phyloP scores from a whole-genome alignment of 2,797 vertebrate species.

The Enteromius fasciolatus region DNA sequence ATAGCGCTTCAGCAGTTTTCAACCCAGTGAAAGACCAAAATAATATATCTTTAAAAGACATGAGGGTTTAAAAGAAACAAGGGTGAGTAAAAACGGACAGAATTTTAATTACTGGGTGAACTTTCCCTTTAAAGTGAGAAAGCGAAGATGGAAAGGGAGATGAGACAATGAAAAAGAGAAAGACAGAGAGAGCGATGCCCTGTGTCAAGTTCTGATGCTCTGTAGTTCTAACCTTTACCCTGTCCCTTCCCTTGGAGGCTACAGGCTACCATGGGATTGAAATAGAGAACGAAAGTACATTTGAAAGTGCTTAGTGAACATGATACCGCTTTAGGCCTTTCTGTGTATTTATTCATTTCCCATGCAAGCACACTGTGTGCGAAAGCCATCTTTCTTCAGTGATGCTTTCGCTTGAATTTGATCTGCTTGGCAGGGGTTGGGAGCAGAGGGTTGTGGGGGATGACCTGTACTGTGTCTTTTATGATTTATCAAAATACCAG shows the following conservation, averaged over 20 bases:
- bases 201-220: slow-evolving; percentile 81
- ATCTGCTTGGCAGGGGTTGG: slow-evolving; percentile 61
- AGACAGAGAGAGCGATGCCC: slow-evolving; percentile 53
- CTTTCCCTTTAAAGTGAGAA: slow-evolving; percentile 7
- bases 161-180: slow-evolving; percentile 50
- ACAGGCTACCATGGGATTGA: slow-evolving; percentile 77
- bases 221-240: slow-evolving; percentile 81
- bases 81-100: neutral
- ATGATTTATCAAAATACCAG: slow-evolving; percentile 71
- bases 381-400: slow-evolving; percentile 64
- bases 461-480: slow-evolving; percentile 53
- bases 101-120: neutral
- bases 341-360: slow-evolving; percentile 69
- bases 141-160: slow-evolving; percentile 26
- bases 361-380: slow-evolving; percentile 60
- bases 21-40: neutral
- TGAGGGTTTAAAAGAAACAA: neutral
- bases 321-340: slow-evolving; percentile 68
- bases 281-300: slow-evolving; percentile 77
- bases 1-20: neutral
- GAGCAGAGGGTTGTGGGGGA: slow-evolving; percentile 27
- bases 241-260: slow-evolving; percentile 75
- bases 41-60: neutral
- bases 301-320: slow-evolving; percentile 75
- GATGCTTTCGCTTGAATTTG: slow-evolving; percentile 64